Percentiles rank a stretch among this genome's conserved stretches.
phyloP scores from a whole-genome alignment of 2,888 invertebrate species.

The Zaprionus obscuricornis region DNA sequence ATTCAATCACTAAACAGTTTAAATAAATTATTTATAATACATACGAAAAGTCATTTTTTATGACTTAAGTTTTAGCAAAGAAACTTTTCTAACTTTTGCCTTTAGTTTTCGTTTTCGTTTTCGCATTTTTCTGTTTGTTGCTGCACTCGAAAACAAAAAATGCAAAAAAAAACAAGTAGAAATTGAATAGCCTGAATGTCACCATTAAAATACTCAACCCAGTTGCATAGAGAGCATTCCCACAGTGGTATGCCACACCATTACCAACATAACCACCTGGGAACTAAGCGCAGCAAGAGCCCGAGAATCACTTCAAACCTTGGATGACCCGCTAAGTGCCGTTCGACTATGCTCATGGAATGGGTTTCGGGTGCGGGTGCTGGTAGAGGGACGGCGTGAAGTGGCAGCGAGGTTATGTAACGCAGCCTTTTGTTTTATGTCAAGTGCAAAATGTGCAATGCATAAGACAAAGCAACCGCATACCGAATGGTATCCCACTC shows the following conservation, averaged over 20 bases:
- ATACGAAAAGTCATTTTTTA: too few relatives aligned
- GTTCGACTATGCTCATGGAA: conserved; percentile 43
- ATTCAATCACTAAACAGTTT: too few relatives aligned
- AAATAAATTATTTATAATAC: too few relatives aligned
- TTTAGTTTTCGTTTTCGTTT: too few relatives aligned
- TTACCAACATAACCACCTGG: conserved; percentile 1
- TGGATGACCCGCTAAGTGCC: conserved; percentile 60
- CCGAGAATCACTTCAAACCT: not conserved
- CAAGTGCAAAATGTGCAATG: conserved; percentile 72
- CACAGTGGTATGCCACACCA: conserved; percentile 18
- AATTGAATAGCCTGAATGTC: conserved; percentile 39
- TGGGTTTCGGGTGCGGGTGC: not conserved
- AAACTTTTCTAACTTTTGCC: too few relatives aligned
- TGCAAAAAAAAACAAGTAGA: conserved; percentile 2
- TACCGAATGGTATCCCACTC: conserved; percentile 21
- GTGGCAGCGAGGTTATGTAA: conserved; percentile 19
- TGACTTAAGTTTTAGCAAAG: too few relatives aligned
- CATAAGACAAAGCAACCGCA: conserved; percentile 63
- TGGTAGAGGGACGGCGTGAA: too few relatives aligned
- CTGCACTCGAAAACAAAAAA: not conserved
- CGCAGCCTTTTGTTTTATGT: conserved; percentile 56
- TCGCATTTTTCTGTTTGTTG: too few relatives aligned
- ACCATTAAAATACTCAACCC: conserved; percentile 51
- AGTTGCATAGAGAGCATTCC: conserved; percentile 30
- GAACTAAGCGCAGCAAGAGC: not conserved